Evolutionary conservation across 2,888 invertebrate genomes (phyloP).

Genomic region (Orgyia antiqua): DNA sequence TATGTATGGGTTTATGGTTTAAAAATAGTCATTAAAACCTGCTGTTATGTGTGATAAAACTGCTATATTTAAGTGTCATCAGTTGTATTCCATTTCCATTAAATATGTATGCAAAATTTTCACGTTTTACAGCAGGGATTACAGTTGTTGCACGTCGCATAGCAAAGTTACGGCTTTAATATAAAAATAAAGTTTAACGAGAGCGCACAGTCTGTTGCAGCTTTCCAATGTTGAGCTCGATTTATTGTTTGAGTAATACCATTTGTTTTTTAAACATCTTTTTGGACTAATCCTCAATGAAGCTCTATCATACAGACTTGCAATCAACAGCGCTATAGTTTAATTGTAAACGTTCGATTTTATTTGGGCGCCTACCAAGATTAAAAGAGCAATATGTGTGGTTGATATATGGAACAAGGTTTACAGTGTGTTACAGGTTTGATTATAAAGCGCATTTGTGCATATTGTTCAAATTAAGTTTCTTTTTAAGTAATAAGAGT

Average conservation of each 20-base stretch:
- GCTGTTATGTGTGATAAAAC: conserved; percentile 7
- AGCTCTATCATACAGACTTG: conserved; percentile 19
- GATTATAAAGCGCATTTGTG: not conserved
- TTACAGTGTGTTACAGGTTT: not conserved
- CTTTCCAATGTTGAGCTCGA: conserved; percentile 62
- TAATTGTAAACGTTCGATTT: not conserved
- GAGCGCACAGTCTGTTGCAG: conserved; percentile 60
- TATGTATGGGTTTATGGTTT: no score
- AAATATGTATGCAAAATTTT: conserved; percentile 42
- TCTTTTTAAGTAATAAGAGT: no score
- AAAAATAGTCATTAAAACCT: no score
- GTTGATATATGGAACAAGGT: not conserved
- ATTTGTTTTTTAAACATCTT: conserved; percentile 59
- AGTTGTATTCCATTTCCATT: conserved; percentile 28
- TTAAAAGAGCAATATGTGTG: conserved; percentile 14
- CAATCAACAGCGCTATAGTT: conserved; percentile 8
- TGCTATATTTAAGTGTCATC: conserved; percentile 8
- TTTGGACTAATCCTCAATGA: conserved; percentile 41
- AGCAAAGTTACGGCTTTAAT: conserved; percentile 68
- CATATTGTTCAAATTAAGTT: not conserved
- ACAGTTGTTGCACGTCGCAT: conserved; percentile 52
- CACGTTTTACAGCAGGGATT: conserved; percentile 52
- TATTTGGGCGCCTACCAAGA: conserved; percentile 13
- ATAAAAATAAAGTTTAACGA: conserved; percentile 75
- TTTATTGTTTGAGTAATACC: conserved; percentile 59